Base-by-base conservation (phyloP, 2,888 invertebrate species). In the Drosophila paracracens region DNA sequence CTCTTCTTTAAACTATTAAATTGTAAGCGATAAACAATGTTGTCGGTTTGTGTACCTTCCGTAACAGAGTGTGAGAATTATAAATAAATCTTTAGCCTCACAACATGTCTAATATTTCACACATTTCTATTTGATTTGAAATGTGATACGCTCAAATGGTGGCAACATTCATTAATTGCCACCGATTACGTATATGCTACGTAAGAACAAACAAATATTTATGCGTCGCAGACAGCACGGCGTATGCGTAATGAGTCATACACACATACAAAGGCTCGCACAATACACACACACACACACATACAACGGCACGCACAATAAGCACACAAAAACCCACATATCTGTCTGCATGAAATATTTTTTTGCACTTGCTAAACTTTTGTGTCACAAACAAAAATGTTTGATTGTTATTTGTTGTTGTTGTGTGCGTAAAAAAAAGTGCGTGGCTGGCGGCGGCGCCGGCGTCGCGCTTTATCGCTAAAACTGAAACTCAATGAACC, bases 161-260 rank as follows among this genome's bases (percentile, higher is more conserved):
- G 46, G 46, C 46, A 58, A 48, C 31, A 48, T 63, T 70, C 43
- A 52, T 64, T 78, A 38, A 43, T 66, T 56, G 51, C 21, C 66
- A 16, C 53, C 52, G 36, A 61, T 61, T 63, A 43, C 51, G 67
- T 71, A 31, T 29, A 38, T 3, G 25, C 21, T 25, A 10, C 27
- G n/a, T 16, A 16, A 3, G 16, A 16, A 31, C 43, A 43, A 29
- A 21, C 31, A 31, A 5, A 16, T 21, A n/a, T 53, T 35, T 66
- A n/a, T 70, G 67, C 74, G 75, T 52, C 74, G 74, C 75, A 88
- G 88, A 88, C 88, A 79, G 59, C 60, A 38, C 64, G 88, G 64
- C 86, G 88, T 83, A 83, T 86, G 75, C 78, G 77, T 74, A 76
- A 76, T 81, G 71, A 74, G 31, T 75, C 74, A 79, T 79, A 69